phyloP scores from a whole-genome alignment of 2,113 vertebrate species.

The Porphyrio hochstetteri region DNA sequence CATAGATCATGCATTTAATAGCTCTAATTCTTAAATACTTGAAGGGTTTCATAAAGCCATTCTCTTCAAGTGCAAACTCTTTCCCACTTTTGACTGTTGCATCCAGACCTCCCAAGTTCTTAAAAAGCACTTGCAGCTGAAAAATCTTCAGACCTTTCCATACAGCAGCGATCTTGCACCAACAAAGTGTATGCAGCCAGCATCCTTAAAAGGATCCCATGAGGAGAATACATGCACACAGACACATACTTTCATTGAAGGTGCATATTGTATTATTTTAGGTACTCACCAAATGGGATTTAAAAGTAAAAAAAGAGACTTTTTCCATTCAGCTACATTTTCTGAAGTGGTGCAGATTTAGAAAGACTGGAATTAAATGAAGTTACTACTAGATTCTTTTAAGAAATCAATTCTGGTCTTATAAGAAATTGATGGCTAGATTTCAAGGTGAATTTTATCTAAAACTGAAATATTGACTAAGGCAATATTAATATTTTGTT shows the following conservation, averaged over 20 bases:
- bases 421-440: slow-evolving; percentile 54
- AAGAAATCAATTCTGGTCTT: slow-evolving; percentile 37
- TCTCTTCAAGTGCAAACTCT: slow-evolving; percentile 25
- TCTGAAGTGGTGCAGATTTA: background rate
- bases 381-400: background rate
- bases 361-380: slow-evolving; percentile 52
- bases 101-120: background rate
- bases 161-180: background rate
- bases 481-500: slow-evolving; percentile 14
- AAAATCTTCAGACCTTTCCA: background rate
- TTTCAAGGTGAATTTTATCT: slow-evolving; percentile 60
- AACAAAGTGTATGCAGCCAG: background rate
- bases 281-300: background rate
- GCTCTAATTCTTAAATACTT: slow-evolving; percentile 49
- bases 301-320: background rate
- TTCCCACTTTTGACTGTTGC: background rate
- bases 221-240: background rate
- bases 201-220: background rate
- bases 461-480: slow-evolving; percentile 42
- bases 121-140: background rate
- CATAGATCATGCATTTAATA: slow-evolving; percentile 51
- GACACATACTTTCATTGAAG: background rate
- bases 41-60: slow-evolving; percentile 15
- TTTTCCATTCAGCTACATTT: background rate
- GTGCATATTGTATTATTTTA: background rate